A percentile compares a stretch with the other conserved stretches of the same genome.
Evolutionary conservation across 2,797 vertebrate genomes (phyloP).

Genomic region (Manis crassicaudata): DNA sequence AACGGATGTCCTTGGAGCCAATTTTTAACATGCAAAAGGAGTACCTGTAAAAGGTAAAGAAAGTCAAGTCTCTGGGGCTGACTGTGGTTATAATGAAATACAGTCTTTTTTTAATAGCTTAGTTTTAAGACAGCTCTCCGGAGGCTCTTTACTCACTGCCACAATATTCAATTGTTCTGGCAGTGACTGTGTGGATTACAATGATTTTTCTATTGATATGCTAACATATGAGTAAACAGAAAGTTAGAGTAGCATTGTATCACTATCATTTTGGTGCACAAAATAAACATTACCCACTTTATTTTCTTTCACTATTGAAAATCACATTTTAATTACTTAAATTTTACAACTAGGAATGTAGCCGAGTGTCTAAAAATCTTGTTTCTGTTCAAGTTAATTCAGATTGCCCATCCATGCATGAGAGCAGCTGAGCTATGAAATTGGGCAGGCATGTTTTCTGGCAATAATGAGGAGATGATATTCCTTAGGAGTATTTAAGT

Average conservation of each 20-base stretch:
- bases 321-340: slow-evolving; percentile 81
- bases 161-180: slow-evolving; percentile 17
- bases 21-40: slow-evolving; percentile 22
- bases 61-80: background rate
- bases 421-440: slow-evolving; percentile 87
- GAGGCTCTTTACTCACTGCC: slow-evolving; percentile 3
- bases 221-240: slow-evolving; percentile 51
- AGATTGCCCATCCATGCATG: slow-evolving; percentile 79
- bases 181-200: slow-evolving; percentile 33
- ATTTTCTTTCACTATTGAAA: slow-evolving; percentile 58
- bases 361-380: slow-evolving; percentile 76
- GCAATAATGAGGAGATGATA: slow-evolving; percentile 87
- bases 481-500: slow-evolving; percentile 86
- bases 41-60: background rate
- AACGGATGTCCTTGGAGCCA: background rate
- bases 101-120: slow-evolving; percentile 51
- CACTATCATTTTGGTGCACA: slow-evolving; percentile 60
- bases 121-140: slow-evolving; percentile 47
- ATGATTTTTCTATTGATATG: slow-evolving; percentile 20
- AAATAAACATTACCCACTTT: slow-evolving; percentile 74
- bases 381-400: slow-evolving; percentile 83
- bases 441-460: slow-evolving; percentile 82
- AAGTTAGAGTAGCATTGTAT: background rate
- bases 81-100: background rate
- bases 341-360: slow-evolving; percentile 74